Percentiles rank a stretch among this genome's conserved stretches.
Evolutionary conservation across 2,888 invertebrate species (phyloP).

Genomic region (Keiferia lycopersicella): DNA sequence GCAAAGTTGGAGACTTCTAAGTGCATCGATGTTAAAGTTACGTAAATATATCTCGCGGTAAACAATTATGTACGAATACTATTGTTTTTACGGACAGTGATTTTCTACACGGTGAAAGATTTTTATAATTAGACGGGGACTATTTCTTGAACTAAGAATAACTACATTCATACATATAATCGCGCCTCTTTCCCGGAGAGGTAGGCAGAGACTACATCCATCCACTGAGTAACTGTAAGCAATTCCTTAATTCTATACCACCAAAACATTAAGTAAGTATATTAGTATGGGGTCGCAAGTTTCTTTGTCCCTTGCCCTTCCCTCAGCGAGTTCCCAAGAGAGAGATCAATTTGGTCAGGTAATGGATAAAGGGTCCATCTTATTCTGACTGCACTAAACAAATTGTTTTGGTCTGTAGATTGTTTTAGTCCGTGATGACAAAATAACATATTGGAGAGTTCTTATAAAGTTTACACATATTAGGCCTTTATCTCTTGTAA

Average conservation of each 20-base stretch:
- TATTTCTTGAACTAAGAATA: too few species aligned
- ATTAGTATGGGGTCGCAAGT: not conserved
- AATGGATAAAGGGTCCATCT: slow-evolving; percentile 3
- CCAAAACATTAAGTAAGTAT: not conserved
- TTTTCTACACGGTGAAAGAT: too few species aligned
- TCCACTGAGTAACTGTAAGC: too few species aligned
- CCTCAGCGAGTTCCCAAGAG: not conserved
- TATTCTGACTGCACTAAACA: not conserved
- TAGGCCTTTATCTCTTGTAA: too few species aligned
- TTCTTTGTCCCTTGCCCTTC: not conserved
- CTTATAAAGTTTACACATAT: too few species aligned
- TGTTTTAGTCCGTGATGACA: not conserved
- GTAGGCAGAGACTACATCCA: not conserved
- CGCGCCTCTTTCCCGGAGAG: not conserved
- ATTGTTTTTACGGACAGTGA: too few species aligned
- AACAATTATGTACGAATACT: too few species aligned
- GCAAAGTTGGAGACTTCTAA: too few species aligned
- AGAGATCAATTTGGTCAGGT: not conserved
- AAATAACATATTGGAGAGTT: not conserved
- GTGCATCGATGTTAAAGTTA: too few species aligned
- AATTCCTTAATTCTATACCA: not conserved
- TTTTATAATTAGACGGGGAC: too few species aligned
- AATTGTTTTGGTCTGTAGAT: not conserved
- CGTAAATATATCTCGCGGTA: too few species aligned
- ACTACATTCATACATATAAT: not conserved